phyloP scores from a whole-genome alignment of 1,140 invertebrate genomes.

The Leptopilina boulardi region DNA sequence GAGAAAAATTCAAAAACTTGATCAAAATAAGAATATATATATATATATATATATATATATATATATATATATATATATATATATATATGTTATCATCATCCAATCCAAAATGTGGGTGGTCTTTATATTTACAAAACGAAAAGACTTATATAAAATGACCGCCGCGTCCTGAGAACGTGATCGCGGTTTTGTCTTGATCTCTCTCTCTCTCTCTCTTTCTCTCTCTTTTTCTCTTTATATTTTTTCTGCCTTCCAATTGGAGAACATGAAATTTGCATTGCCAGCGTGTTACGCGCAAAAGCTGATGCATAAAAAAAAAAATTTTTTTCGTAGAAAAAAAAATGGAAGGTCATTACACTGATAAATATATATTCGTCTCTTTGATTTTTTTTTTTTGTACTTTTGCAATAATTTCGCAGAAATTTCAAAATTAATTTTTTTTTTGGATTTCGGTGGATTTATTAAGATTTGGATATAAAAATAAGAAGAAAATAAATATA shows the following conservation, averaged over 20 bases:
- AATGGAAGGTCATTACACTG: neutral
- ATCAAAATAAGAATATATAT: slow-evolving; percentile 44
- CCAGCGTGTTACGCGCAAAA: slow-evolving; percentile 21
- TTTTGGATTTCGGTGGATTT: too few species aligned
- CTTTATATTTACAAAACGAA: slow-evolving; percentile 52
- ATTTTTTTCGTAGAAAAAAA: neutral
- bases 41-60: neutral
- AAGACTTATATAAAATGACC: slow-evolving; percentile 67
- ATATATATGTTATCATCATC: slow-evolving; percentile 61
- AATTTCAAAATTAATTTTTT: too few species aligned
- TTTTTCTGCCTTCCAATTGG: slow-evolving; percentile 37
- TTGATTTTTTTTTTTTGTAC: neutral
- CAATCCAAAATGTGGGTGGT: slow-evolving; percentile 71
- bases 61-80: neutral
- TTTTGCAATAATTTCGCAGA: too few species aligned
- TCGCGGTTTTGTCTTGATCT: slow-evolving; percentile 52
- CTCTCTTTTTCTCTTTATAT: neutral
- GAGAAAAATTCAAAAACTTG: slow-evolving; percentile 20
- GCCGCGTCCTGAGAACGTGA: slow-evolving; percentile 68
- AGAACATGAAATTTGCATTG: neutral
- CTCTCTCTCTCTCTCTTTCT: slow-evolving; percentile 5
- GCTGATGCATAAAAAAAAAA: slow-evolving; percentile 3
- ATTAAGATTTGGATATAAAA: too few species aligned
- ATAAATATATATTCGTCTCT: neutral
- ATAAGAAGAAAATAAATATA: too few species aligned